Evolutionary conservation across 2,797 vertebrate species (phyloP).

Genomic region (Erpetoichthys calabaricus): DNA sequence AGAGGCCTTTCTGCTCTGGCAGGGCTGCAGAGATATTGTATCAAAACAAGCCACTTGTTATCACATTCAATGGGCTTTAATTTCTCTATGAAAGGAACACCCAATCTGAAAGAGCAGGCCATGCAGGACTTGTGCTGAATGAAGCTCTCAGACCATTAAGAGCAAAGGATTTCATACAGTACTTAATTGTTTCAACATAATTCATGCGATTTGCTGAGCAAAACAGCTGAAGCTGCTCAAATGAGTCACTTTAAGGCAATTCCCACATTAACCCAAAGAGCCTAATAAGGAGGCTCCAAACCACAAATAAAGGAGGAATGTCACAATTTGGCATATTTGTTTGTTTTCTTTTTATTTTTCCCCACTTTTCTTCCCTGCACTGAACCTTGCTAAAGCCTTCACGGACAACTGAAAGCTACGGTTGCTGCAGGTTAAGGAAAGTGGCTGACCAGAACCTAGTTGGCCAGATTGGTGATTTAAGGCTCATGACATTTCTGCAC

Average conservation of each 20-base stretch:
- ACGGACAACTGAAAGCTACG: too few species aligned
- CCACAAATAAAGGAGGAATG: background rate
- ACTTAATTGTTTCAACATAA: slow-evolving; percentile 15
- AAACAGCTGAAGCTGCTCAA: slow-evolving; percentile 3
- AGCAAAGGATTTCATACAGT: slow-evolving; percentile 1
- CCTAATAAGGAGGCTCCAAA: background rate
- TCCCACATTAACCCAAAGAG: slow-evolving; percentile 6
- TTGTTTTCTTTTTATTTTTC: too few species aligned
- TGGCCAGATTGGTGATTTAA: too few species aligned
- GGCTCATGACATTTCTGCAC: too few species aligned
- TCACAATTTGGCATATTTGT: too few species aligned
- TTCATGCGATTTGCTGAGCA: slow-evolving; percentile 13
- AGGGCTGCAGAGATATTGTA: slow-evolving; percentile 11
- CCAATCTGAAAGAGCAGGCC: slow-evolving; percentile 5
- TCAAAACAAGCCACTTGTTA: slow-evolving; percentile 15
- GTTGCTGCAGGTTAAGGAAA: too few species aligned
- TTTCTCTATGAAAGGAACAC: slow-evolving; percentile 18
- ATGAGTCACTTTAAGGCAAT: slow-evolving; percentile 11
- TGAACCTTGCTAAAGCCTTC: too few species aligned
- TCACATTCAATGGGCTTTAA: slow-evolving; percentile 16
- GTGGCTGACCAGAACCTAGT: too few species aligned
- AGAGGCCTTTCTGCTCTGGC: slow-evolving; percentile 8
- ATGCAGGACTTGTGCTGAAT: slow-evolving; percentile 12
- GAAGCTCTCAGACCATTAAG: slow-evolving; percentile 11
- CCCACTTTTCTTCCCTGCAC: too few species aligned